Percentiles rank a stretch among this genome's conserved stretches.
Conservation (phyloP, 2,888 invertebrate genomes). For the Drosophila suboccidentalis region DNA sequence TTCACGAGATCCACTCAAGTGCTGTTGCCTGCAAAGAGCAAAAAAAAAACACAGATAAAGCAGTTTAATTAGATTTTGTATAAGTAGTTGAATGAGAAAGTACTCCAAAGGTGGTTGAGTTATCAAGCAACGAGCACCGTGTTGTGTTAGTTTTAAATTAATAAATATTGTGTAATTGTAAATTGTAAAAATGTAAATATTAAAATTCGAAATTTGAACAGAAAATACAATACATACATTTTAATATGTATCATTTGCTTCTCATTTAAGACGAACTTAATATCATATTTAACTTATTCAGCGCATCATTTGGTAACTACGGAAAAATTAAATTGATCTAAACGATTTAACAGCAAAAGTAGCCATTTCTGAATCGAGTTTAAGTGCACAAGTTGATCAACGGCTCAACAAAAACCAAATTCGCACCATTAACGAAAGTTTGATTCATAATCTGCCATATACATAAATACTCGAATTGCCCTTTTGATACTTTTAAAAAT, state of each 20-base stretch:
- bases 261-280: background rate
- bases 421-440: background rate
- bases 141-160: background rate
- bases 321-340: no score
- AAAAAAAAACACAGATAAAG: constrained; percentile 23
- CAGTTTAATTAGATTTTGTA: constrained; percentile 1
- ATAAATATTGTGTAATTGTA: background rate
- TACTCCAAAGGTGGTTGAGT: background rate
- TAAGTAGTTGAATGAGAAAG: background rate
- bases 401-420: no score
- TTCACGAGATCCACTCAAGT: constrained; percentile 26
- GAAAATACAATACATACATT: no score
- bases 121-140: background rate
- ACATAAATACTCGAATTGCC: background rate
- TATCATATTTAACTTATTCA: background rate
- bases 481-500: background rate
- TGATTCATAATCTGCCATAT: background rate
- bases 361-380: background rate
- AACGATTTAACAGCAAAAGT: no score
- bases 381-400: background rate
- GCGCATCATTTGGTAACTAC: no score
- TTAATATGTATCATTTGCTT: no score
- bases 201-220: background rate
- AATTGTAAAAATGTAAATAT: no score
- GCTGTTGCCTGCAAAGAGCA: constrained; percentile 34